Evolutionary conservation across 2,113 vertebrate genomes (phyloP), one percentile per base, ranked within the genome.

Genomic region (Regulus satrapa): DNA sequence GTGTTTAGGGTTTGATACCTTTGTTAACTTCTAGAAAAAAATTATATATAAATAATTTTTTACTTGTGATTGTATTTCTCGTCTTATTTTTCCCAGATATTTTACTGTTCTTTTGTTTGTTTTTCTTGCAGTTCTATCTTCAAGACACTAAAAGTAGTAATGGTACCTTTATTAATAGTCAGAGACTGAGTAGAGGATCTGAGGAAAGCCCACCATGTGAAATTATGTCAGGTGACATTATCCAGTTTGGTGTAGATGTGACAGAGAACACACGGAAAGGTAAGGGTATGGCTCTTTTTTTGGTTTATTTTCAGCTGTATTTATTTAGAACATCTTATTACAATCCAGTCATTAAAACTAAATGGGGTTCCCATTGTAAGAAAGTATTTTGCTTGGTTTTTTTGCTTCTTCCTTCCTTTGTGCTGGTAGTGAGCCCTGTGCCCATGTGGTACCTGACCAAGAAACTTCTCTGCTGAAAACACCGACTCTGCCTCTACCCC

Each of bases 131-230:
- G 99, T 99, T 99, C 97, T 99, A 99, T 97, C 98, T 99, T 96
- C 99, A 99, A 98, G 99, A 99, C 98, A 99, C 99, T 97, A 99
- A 99, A 97, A 99, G 99, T 98, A 99, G 99, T 98, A 99, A 99
- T 94, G 99, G 99, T 97, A 99, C 99, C 84, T 99, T 99, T 98
- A 99, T 99, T 98, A 99, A 99, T 98, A 99, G 99, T 98, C 99
- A 99, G 98, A 98, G 99, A 97, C 97, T 99, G 98, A 99, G 99
- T 96, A 98, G 99, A 62, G 99, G 99, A 96, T 99, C 99, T 4
- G 99, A 99, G 97, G 99, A 99, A 98, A 99, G 99, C 96, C 99
- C 99, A 45, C 99, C 99, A 92, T 99, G 99, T 91, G 99, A 99
- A 97, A 99, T 99, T 86, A 98, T 99, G 88, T 99, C 99, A 4